Evolutionary conservation across 1,140 invertebrate genomes (phyloP).

Genomic region (Sitobion miscanthi): DNA sequence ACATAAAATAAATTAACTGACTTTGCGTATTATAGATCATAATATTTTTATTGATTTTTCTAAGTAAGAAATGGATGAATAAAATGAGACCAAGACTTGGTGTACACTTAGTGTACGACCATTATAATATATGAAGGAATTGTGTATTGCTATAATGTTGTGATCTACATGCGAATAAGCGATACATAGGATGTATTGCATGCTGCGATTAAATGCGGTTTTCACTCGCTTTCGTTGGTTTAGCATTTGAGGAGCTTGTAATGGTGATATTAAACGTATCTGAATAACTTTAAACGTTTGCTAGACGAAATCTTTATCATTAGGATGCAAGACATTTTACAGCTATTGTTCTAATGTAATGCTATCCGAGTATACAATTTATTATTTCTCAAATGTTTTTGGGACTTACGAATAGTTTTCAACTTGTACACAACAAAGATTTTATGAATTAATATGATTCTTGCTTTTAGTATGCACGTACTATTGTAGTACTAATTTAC

Average conservation of each 20-base stretch:
- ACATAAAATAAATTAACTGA: conserved; percentile 18
- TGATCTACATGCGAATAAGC: neutral
- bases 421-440: neutral
- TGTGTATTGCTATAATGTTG: neutral
- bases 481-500: too few relatives aligned
- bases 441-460: neutral
- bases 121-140: neutral
- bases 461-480: neutral
- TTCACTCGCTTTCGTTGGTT: neutral
- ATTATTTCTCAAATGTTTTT: neutral
- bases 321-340: neutral
- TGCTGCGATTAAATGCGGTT: neutral
- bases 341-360: neutral
- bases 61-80: neutral
- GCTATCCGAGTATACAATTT: neutral
- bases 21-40: neutral
- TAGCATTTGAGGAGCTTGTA: neutral
- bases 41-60: neutral
- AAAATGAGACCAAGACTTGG: neutral
- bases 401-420: neutral
- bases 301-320: neutral
- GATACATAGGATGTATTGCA: neutral
- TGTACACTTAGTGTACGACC: too few relatives aligned
- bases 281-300: neutral
- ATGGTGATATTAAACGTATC: neutral